phyloP scores from a whole-genome alignment of 2,888 invertebrate species.

The Muschampia plurimacula region DNA sequence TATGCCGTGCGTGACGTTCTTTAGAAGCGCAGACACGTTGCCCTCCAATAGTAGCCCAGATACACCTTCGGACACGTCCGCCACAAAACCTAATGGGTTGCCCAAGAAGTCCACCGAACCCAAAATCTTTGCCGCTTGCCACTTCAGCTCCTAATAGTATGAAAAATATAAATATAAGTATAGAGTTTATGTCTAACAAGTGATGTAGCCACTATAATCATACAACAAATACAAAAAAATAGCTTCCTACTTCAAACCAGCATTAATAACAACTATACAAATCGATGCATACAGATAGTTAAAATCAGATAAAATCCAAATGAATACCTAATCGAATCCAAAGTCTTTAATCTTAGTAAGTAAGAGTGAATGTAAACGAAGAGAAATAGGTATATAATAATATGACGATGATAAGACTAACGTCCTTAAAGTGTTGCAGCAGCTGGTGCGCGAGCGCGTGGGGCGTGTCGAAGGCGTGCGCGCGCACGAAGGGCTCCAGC shows the following conservation, averaged over 20 bases:
- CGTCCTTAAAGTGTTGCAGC: conserved; percentile 94
- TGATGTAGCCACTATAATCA: too few relatives aligned
- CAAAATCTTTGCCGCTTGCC: conserved; percentile 97
- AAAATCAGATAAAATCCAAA: too few relatives aligned
- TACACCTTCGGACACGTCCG: conserved; percentile 98
- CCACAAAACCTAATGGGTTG: conserved; percentile 97
- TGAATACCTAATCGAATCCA: too few relatives aligned
- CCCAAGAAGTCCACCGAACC: conserved; percentile 99
- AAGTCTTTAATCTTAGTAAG: too few relatives aligned
- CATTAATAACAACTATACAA: too few relatives aligned
- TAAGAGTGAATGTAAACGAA: too few relatives aligned
- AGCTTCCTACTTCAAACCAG: too few relatives aligned
- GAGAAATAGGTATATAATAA: too few relatives aligned
- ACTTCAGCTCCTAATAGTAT: conserved; percentile 91
- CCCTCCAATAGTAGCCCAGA: conserved; percentile 96
- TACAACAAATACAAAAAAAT: too few relatives aligned
- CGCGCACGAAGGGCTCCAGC: conserved; percentile 93
- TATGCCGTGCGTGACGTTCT: conserved; percentile 98
- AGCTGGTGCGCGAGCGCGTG: conserved; percentile 93
- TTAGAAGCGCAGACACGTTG: conserved; percentile 95
- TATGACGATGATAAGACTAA: conserved; percentile 58
- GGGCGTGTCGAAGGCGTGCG: conserved; percentile 96
- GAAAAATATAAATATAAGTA: not conserved
- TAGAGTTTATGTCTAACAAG: not conserved
- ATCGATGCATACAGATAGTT: too few relatives aligned